Base-by-base conservation (phyloP, 2,797 vertebrate species). In the Melanotaenia boesemani region DNA sequence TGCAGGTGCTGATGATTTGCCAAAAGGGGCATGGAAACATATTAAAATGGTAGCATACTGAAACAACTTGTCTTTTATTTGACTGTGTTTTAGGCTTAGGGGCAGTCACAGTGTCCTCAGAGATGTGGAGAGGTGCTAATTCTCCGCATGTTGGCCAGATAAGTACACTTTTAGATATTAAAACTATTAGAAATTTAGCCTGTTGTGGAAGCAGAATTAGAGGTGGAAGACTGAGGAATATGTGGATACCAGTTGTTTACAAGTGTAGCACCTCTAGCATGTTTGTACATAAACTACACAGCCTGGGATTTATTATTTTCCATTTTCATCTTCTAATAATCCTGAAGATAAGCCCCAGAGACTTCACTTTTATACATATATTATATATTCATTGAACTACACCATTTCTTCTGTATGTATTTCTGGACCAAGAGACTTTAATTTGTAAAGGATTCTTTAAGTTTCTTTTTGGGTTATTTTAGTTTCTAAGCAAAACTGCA, bases 1-100 rank as follows among this genome's bases (percentile, higher is more conserved):
- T 92, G 85, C 82, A 86, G 85, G 85, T 85, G 80, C 80, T 88
- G 74, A 80, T 63, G 57, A 80, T 71, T 30, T 91, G 91, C 89
- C 92, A 93, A 86, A 80, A 82, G 57, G 56, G 52, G 62, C 60
- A 71, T 10, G 16, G 48, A 66, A 78, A 71, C 37, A 50, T 74
- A 75, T 54, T 60, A 67, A 83, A 77, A 58, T 15, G 52, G 55
- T 61, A 74, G 46, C 66, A 46, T 48, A 56, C 39, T 72, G 39
- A 48, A 34, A 55, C 67, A 73, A 37, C 65, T 61, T 68, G 64
- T 54, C 46, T 44, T 36, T 62, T 48, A 46, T 72, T 65, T 63
- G 69, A 66, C 32, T 41, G 59, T 80, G 69, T 69, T 80, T 81
- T 84, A 85, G 82, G 71, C 78, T 73, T 75, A 72, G 62, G 60